These are phyloP conservation scores for Seriola dumerili DNA, from an alignment of 2,113 vertebrate genomes.

Conservation along the genomic window DNA sequence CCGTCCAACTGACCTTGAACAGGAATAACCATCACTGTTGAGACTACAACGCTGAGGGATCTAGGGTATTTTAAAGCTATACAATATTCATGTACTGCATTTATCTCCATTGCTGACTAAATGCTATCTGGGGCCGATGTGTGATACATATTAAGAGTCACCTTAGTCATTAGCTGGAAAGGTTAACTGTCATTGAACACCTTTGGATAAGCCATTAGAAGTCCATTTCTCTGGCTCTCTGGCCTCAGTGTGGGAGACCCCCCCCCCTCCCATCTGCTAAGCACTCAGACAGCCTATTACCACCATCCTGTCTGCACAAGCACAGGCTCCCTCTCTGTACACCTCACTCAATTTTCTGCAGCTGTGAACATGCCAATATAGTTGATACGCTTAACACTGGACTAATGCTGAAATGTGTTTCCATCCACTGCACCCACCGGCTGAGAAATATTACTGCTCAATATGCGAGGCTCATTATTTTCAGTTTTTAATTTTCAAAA, in stretches of 20 bases:
- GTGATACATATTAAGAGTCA: slow-evolving; percentile 59
- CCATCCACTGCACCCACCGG: slow-evolving; percentile 46
- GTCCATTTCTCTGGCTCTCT: slow-evolving; percentile 58
- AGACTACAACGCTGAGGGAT: slow-evolving; percentile 19
- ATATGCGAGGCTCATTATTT: slow-evolving; percentile 30
- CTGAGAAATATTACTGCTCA: slow-evolving; percentile 50
- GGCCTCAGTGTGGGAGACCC: slow-evolving; percentile 40
- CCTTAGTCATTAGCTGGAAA: slow-evolving; percentile 67
- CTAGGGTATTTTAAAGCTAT: slow-evolving; percentile 42
- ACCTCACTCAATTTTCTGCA: slow-evolving; percentile 83
- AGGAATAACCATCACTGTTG: slow-evolving; percentile 43
- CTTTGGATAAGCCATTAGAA: slow-evolving; percentile 66
- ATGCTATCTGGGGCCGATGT: slow-evolving; percentile 40
- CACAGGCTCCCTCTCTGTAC: slow-evolving; percentile 50
- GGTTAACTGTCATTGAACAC: slow-evolving; percentile 73
- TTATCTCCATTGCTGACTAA: slow-evolving; percentile 61
- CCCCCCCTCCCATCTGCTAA: slow-evolving; percentile 7
- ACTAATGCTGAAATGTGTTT: slow-evolving; percentile 68
- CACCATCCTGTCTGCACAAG: slow-evolving; percentile 51
- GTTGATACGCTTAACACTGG: slow-evolving; percentile 73
- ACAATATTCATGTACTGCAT: slow-evolving; percentile 69
- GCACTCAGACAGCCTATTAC: slow-evolving; percentile 68
- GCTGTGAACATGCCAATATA: slow-evolving; percentile 79
- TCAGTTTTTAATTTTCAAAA: background rate
- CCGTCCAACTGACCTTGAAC: slow-evolving; percentile 48